phyloP scores from a whole-genome alignment of 2,888 invertebrate species.

The Napeogenes inachia region DNA sequence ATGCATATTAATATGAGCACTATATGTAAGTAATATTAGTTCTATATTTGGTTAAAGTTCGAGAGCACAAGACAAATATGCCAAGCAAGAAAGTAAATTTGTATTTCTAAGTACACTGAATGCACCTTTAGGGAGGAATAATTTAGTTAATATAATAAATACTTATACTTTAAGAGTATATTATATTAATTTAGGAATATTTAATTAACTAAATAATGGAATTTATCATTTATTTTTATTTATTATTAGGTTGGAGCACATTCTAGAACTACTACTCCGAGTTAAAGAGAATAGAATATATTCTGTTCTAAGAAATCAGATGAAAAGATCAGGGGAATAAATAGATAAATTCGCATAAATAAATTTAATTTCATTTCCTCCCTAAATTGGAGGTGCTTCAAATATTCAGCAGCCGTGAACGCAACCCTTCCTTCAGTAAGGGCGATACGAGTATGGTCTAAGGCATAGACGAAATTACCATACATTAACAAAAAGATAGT shows the following conservation, averaged over 20 bases:
- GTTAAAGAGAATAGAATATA: background rate
- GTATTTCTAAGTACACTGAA: conserved; percentile 67
- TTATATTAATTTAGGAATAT: too few species aligned
- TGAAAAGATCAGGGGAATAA: conserved; percentile 42
- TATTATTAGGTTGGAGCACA: background rate
- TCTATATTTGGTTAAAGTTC: conserved; percentile 61
- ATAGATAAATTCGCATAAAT: conserved; percentile 72
- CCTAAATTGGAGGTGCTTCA: conserved; percentile 72
- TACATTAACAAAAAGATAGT: too few species aligned
- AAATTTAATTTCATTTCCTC: conserved; percentile 74
- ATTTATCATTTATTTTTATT: too few species aligned
- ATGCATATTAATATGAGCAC: conserved; percentile 53
- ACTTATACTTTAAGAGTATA: too few species aligned
- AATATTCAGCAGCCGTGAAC: conserved; percentile 76
- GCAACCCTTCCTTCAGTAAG: conserved; percentile 71
- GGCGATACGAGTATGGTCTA: conserved; percentile 47
- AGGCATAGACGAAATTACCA: conserved; percentile 37
- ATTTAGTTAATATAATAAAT: background rate
- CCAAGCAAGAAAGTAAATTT: conserved; percentile 67
- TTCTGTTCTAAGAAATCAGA: conserved; percentile 32
- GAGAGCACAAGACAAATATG: conserved; percentile 71
- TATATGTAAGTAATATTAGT: conserved; percentile 48
- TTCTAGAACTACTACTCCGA: background rate
- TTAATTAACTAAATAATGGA: too few species aligned
- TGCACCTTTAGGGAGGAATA: conserved; percentile 66